Percentiles rank a stretch among this genome's conserved stretches.
These are phyloP conservation scores for Halcyon senegalensis DNA, from an alignment of 2,113 vertebrate species.

Conservation along the genomic window DNA sequence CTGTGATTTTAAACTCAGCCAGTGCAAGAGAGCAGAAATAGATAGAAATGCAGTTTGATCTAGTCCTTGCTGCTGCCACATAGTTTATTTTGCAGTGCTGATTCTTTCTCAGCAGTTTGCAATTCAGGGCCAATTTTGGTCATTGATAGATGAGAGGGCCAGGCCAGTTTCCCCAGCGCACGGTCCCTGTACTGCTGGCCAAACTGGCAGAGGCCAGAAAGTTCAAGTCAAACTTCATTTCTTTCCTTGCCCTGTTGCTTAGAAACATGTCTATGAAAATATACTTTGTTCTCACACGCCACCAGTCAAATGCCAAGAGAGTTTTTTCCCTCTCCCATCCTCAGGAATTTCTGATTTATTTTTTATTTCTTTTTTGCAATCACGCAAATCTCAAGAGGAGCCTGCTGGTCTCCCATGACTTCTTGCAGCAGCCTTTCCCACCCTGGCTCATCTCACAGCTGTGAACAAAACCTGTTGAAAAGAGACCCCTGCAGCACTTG, in stretches of 20 bases:
- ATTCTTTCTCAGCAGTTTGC: not conserved
- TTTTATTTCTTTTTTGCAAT: slow-evolving; percentile 48
- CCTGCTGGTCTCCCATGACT: not conserved
- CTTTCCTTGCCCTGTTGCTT: slow-evolving; percentile 69
- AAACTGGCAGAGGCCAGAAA: slow-evolving; percentile 61
- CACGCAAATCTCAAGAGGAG: not conserved
- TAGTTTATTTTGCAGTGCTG: slow-evolving; percentile 45
- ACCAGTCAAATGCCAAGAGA: slow-evolving; percentile 53
- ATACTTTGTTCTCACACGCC: slow-evolving; percentile 67
- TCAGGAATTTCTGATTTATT: slow-evolving; percentile 67
- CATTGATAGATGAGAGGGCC: slow-evolving; percentile 45
- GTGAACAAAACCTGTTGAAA: not conserved
- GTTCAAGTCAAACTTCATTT: slow-evolving; percentile 74
- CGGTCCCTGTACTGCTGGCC: slow-evolving; percentile 27
- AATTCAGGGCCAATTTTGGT: slow-evolving; percentile 69
- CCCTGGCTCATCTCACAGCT: not conserved
- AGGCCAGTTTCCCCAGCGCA: slow-evolving; percentile 47
- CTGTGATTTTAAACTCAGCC: not conserved
- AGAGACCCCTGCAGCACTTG: not conserved
- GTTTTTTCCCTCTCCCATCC: slow-evolving; percentile 46
- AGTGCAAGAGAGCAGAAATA: slow-evolving; percentile 13
- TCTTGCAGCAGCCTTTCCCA: not conserved
- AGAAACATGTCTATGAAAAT: slow-evolving; percentile 76
- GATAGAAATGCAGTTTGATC: slow-evolving; percentile 47
- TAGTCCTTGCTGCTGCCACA: slow-evolving; percentile 7